These are phyloP conservation scores for Dryobota labecula DNA, from an alignment of 2,888 invertebrate species.

Conservation along the genomic window DNA sequence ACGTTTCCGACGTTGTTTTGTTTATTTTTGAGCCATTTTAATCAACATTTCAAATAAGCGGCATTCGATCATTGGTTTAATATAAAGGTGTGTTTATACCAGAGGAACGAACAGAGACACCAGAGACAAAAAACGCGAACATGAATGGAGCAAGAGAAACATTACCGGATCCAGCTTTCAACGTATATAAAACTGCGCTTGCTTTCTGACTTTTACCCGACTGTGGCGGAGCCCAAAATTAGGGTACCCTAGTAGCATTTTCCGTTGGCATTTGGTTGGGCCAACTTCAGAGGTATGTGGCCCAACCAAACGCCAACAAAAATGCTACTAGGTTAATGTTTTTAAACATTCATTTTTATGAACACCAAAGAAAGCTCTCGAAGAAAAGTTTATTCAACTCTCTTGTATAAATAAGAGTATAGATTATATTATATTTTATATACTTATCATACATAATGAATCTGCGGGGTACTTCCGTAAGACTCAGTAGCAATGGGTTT, in stretches of 20 bases:
- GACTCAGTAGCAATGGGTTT: too few species aligned
- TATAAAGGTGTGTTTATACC: constrained; percentile 6
- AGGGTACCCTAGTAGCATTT: too few species aligned
- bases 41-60: constrained; percentile 35
- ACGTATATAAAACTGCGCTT: neutral
- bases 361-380: too few species aligned
- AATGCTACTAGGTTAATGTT: too few species aligned
- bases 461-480: too few species aligned
- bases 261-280: too few species aligned
- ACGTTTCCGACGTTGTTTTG: constrained; percentile 15
- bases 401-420: neutral
- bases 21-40: constrained; percentile 34
- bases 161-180: neutral
- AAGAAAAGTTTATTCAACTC: neutral
- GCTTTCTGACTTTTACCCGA: neutral
- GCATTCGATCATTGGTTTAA: constrained; percentile 26
- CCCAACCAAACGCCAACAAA: too few species aligned
- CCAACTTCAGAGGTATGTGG: too few species aligned
- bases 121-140: neutral
- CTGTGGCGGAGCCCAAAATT: neutral
- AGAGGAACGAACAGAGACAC: too few species aligned
- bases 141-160: neutral
- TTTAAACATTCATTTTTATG: too few species aligned
- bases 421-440: neutral
- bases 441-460: neutral